Percentiles rank a stretch among this genome's conserved stretches.
These are phyloP conservation scores for Phyto melanocephala DNA, from an alignment of 2,888 invertebrate genomes.

Conservation along the genomic window DNA sequence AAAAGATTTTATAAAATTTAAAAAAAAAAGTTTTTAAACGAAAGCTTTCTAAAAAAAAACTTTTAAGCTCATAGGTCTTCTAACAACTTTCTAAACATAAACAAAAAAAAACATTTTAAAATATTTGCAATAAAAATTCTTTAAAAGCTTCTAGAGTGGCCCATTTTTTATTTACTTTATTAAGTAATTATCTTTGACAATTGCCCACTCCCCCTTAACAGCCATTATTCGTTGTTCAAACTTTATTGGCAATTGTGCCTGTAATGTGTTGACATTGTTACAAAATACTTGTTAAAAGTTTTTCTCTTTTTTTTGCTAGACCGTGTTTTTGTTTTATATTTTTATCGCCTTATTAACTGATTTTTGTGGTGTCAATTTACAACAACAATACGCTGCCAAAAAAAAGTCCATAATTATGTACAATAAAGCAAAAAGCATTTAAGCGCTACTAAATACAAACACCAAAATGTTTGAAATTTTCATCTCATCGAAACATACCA, in stretches of 20 bases:
- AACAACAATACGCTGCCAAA: slow-evolving; percentile 57
- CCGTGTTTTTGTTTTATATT: slow-evolving; percentile 51
- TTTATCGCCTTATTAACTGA: slow-evolving; percentile 76
- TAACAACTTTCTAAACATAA: no score
- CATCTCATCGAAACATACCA: slow-evolving; percentile 1
- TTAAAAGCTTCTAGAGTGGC: no score
- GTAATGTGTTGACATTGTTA: slow-evolving; percentile 58
- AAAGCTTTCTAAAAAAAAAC: neutral
- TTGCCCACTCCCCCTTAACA: neutral
- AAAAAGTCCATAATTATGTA: slow-evolving; percentile 56
- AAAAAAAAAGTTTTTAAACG: neutral
- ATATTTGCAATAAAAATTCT: no score
- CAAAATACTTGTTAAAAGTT: slow-evolving; percentile 65
- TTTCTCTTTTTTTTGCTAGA: slow-evolving; percentile 43
- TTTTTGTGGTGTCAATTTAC: slow-evolving; percentile 77
- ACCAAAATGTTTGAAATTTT: slow-evolving; percentile 2
- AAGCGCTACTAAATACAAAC: slow-evolving; percentile 45
- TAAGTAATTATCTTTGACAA: slow-evolving; percentile 6
- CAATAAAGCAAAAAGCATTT: slow-evolving; percentile 42
- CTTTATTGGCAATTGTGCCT: slow-evolving; percentile 61
- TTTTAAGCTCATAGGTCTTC: neutral
- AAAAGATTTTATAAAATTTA: neutral
- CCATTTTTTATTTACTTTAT: no score
- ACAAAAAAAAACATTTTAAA: neutral
- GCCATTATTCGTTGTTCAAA: slow-evolving; percentile 59